A percentile compares a stretch with the other conserved stretches of the same genome.
phyloP scores from a whole-genome alignment of 2,888 invertebrate genomes.

The Hermaeophaga mercurialis region DNA sequence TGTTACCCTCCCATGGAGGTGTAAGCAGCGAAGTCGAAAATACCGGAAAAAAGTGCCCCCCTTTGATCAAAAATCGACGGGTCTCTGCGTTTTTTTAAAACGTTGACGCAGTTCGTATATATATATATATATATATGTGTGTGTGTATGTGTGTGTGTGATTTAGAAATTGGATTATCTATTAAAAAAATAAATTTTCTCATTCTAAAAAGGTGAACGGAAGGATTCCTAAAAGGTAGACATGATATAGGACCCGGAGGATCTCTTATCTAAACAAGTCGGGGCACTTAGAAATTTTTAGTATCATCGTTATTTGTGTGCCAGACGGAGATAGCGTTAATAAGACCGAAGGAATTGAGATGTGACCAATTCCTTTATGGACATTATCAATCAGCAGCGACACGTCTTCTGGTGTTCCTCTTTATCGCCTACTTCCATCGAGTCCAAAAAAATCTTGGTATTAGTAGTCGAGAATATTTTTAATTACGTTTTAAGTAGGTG shows the following conservation, averaged over 20 bases:
- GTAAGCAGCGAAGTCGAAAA: too few relatives aligned
- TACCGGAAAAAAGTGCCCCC: too few relatives aligned
- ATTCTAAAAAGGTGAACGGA: conserved; percentile 25
- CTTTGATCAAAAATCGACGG: too few relatives aligned
- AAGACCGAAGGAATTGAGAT: conserved; percentile 49
- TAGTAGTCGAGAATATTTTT: conserved; percentile 4
- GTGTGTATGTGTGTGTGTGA: too few relatives aligned
- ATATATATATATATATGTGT: too few relatives aligned
- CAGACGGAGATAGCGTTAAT: conserved; percentile 47
- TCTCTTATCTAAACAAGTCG: conserved; percentile 54
- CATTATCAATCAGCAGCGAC: conserved; percentile 47
- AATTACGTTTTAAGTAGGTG: conserved; percentile 13
- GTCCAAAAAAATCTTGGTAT: conserved; percentile 10
- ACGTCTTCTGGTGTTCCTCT: conserved; percentile 36
- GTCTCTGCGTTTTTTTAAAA: too few relatives aligned
- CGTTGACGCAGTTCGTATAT: too few relatives aligned
- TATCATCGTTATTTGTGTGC: conserved; percentile 38
- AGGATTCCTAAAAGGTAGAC: conserved; percentile 23
- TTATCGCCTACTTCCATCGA: conserved; percentile 10
- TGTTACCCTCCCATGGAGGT: too few relatives aligned
- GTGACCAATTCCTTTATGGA: conserved; percentile 48
- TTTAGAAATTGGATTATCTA: too few relatives aligned
- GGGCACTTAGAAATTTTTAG: conserved; percentile 50
- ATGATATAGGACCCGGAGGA: conserved; percentile 32
- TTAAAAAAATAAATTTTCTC: too few relatives aligned